Evolutionary conservation across 2,888 invertebrate species (phyloP).

Genomic region (Gisinianus flammeolus): DNA sequence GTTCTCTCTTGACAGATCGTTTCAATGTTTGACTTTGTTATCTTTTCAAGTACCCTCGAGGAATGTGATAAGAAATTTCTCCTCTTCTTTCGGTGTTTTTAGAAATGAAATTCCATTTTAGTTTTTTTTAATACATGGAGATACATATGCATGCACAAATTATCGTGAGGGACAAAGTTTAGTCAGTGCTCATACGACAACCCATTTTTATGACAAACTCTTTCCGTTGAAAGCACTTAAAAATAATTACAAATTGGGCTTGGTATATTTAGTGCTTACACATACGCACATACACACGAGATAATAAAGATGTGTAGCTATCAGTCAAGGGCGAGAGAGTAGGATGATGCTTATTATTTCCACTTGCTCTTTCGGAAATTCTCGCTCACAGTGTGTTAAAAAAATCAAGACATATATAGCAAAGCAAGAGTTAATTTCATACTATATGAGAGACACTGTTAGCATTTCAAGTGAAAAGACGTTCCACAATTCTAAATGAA

Average conservation of each 20-base stretch:
- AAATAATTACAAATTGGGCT: conserved; percentile 7
- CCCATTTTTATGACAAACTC: not conserved
- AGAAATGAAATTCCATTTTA: not conserved
- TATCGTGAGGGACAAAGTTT: not conserved
- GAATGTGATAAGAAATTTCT: conserved; percentile 4
- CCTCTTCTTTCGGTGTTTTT: not conserved
- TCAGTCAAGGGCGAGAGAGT: conserved; percentile 3
- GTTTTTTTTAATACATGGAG: not conserved
- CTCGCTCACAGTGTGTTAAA: not conserved
- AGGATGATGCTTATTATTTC: not conserved
- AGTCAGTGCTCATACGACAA: not conserved
- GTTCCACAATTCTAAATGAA: conserved; percentile 14
- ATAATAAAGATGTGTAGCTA: not conserved
- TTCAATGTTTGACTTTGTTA: conserved; percentile 17
- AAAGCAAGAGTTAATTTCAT: not conserved
- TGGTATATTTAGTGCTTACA: not conserved
- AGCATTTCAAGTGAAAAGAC: not conserved
- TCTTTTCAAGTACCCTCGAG: conserved; percentile 7
- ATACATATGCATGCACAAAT: not conserved
- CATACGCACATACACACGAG: not conserved
- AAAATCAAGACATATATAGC: not conserved
- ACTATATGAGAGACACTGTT: not conserved
- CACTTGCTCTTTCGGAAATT: not conserved
- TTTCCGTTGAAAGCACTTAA: not conserved
- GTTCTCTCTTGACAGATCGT: conserved; percentile 18